Evolutionary conservation across 2,113 vertebrate species (phyloP), one percentile per base, ranked within the genome.

Genomic region (Gallinago media): DNA sequence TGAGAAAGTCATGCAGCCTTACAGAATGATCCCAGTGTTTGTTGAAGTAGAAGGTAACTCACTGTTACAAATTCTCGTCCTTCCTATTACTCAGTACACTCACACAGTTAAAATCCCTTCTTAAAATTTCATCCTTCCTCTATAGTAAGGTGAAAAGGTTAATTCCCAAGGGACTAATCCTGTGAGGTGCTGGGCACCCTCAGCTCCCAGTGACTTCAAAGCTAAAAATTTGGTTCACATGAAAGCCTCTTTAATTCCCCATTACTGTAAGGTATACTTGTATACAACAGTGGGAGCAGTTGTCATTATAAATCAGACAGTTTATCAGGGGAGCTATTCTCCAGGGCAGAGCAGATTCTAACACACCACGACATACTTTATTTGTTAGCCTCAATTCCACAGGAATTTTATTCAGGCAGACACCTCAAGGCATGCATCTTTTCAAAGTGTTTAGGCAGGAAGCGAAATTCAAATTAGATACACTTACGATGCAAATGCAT

Each of bases 221-320:
- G 96, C 91, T 94, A 94, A 94, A 97, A 96, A 96, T 95, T 94
- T 96, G 86, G 83, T 96, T 94, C 96, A 96, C 96, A 96, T 97
- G 96, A 97, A 97, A 96, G 95, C 95, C 95, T 97, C 96, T 97
- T 97, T 96, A 97, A 97, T 96, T 95, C 95, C 86, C 96, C 92
- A 96, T 97, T 97, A 97, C 96, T 94, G 96, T 97, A 97, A 97
- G 95, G 92, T 96, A 97, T 96, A 97, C 95, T 96, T 94, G 95
- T 94, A 96, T 96, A 96, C 95, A 96, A 94, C 96, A 96, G 94
- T 97, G 94, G 95, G 96, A 97, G 93, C 94, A 92, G 95, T 87
- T 91, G 94, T 95, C 94, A 90, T 92, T 95, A 96, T 96, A 92
- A 95, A 91, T 96, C 88, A 85, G 85, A 91, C 42, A 85, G 78